phyloP scores from a whole-genome alignment of 1,140 invertebrate genomes.

The Zaprionus inermis region DNA sequence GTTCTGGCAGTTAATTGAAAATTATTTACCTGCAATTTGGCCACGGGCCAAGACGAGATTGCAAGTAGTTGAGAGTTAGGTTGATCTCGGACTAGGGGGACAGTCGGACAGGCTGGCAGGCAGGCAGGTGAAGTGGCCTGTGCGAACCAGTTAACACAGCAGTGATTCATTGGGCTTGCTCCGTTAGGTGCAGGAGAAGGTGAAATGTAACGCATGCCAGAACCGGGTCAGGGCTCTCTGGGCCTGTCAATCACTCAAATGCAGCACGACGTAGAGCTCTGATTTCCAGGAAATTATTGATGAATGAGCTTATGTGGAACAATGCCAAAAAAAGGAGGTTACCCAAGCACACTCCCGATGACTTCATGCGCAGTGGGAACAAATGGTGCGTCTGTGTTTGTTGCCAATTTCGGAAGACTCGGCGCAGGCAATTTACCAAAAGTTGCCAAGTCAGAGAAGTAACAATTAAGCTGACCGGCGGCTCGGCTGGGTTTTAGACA shows the following conservation, averaged over 20 bases:
- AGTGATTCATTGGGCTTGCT: conserved; percentile 38
- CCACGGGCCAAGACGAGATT: conserved; percentile 11
- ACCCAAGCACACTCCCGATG: conserved; percentile 22
- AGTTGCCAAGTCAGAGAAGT: conserved; percentile 69
- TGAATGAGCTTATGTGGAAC: conserved; percentile 49
- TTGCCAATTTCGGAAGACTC: background rate
- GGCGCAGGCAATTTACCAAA: conserved; percentile 53
- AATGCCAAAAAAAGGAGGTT: conserved; percentile 19
- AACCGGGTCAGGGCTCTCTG: conserved; percentile 52
- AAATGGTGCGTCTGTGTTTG: conserved; percentile 27
- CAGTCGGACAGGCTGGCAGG: conserved; percentile 1
- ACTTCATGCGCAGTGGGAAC: conserved; percentile 41
- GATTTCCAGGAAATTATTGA: conserved; percentile 73
- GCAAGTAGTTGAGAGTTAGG: conserved; percentile 24
- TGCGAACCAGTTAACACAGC: conserved; percentile 24
- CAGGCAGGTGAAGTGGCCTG: conserved; percentile 27
- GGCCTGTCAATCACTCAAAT: conserved; percentile 73
- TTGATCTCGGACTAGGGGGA: conserved; percentile 20
- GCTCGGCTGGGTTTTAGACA: background rate
- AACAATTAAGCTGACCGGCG: conserved; percentile 55
- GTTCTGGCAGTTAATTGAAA: conserved; percentile 62
- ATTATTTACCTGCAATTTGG: conserved; percentile 64
- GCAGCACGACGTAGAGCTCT: conserved; percentile 54
- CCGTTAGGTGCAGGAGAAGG: conserved; percentile 13
- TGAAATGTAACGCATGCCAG: conserved; percentile 38